Conservation (phyloP, 2,113 vertebrate genomes). For the Chloebia gouldiae region DNA sequence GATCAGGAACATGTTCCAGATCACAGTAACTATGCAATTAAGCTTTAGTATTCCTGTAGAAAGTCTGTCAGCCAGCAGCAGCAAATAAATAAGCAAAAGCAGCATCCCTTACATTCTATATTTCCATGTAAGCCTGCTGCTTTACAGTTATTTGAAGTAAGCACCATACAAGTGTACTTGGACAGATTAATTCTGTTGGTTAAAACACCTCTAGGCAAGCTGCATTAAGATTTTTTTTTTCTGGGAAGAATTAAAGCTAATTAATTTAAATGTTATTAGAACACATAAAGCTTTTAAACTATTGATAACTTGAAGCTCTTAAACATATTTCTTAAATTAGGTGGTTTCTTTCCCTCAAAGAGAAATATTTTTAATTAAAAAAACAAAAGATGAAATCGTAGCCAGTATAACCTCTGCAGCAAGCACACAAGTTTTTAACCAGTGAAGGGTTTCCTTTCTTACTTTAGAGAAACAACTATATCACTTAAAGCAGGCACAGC, state of each 20-base stretch:
- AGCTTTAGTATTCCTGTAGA: slow-evolving; percentile 4
- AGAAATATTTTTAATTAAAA: background rate
- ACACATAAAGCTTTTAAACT: slow-evolving; percentile 10
- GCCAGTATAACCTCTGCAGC: background rate
- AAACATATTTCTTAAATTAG: background rate
- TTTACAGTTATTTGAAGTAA: slow-evolving; percentile 10
- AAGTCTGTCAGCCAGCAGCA: slow-evolving; percentile 35
- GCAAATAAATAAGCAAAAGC: slow-evolving; percentile 21
- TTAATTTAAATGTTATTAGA: slow-evolving; percentile 19
- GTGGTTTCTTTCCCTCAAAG: background rate
- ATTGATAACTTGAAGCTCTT: background rate
- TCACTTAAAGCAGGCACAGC: background rate
- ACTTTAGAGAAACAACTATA: background rate
- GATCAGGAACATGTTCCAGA: background rate
- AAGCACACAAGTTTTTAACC: background rate
- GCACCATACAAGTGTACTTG: background rate
- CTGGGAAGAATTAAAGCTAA: background rate
- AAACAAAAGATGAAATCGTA: background rate
- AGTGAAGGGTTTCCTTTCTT: background rate
- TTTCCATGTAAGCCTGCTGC: background rate
- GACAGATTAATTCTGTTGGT: background rate
- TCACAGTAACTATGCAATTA: slow-evolving; percentile 20
- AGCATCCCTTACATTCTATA: background rate
- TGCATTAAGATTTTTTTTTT: background rate
- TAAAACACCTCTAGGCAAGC: slow-evolving; percentile 8